Evolutionary conservation across 2,113 vertebrate species (phyloP), one percentile per base, ranked within the genome.

Genomic region (Lichenostomus cassidix): DNA sequence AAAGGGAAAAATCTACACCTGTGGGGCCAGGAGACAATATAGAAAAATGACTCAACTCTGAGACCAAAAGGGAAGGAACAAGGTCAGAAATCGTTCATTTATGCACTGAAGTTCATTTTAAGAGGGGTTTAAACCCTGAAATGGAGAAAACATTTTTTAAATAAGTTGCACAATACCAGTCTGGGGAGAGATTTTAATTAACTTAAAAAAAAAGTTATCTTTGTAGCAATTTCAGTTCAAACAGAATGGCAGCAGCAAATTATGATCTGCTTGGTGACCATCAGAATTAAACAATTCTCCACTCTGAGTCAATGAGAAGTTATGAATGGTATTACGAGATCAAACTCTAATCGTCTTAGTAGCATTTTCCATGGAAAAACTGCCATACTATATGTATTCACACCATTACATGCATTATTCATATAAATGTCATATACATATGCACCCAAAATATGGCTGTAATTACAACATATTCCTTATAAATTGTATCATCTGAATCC

Each of bases 301-400:
- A 5, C 56, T 63, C 22, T 46, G 64, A 75, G 69, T 75, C 87
- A 91, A 78, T 27, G 41, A 91, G 53, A 91, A 41, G 53, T 39
- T 92, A 49, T 0, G 0, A 15, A 44, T 7, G 2, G 80, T 52
- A 64, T 89, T 89, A 92, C 7, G 77, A 92, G 69, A 92, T 87
- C 79, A 92, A 91, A 78, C 15, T 59, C 24, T 87, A 94, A 95
- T 92, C 89, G 41, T 78, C 83, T 91, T 94, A 92, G 78, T 39
- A 78, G 69, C 27, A 67, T 91, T 87, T 95, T 74, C 55, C 21
- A 21, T 39, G 17, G 41, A 50, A 91, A 82, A 92, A 20, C 17
- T 93, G 62, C 62, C 44, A 44, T 58, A 23, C 24, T 73, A 2
- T 68, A 49, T 44, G 70, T 73, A 87, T 81, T 95, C 60, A 89